These are phyloP conservation scores for Holothuria scabra DNA, from an alignment of 53 echinoderm and acorn worm genomes.

Conservation along the genomic window DNA sequence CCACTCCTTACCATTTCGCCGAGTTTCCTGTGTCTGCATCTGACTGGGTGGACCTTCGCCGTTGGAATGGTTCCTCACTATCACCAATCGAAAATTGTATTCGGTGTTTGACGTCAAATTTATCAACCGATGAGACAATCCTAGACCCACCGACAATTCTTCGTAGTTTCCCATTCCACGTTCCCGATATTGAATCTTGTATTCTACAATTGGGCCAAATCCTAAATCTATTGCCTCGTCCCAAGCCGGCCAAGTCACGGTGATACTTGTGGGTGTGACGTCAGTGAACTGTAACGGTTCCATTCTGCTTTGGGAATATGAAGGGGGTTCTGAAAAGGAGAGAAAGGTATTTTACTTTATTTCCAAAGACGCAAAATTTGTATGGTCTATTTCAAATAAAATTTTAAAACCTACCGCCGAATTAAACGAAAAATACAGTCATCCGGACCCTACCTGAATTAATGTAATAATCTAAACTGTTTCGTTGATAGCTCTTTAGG, in stretches of 20 bases:
- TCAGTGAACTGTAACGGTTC: slow-evolving; percentile 1
- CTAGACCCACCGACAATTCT: background rate
- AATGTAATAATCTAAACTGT: too few species aligned
- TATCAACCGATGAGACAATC: background rate
- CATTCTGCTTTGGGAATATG: background rate
- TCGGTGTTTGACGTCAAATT: background rate
- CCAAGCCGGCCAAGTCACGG: slow-evolving; percentile 9
- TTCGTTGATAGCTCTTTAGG: too few species aligned
- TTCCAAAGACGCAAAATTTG: too few species aligned
- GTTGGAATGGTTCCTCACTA: background rate
- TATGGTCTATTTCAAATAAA: too few species aligned
- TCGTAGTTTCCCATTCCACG: background rate
- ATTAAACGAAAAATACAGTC: too few species aligned
- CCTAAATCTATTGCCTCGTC: background rate
- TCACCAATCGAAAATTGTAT: background rate
- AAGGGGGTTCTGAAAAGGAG: background rate
- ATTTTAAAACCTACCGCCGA: too few species aligned
- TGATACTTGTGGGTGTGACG: background rate
- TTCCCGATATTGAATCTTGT: background rate
- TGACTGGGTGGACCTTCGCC: background rate
- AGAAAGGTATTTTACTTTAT: too few species aligned
- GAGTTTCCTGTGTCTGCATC: background rate
- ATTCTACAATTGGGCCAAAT: slow-evolving; percentile 10
- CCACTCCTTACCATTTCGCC: too few species aligned
- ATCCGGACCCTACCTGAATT: too few species aligned